A percentile compares a stretch with the other conserved stretches of the same genome.
Evolutionary conservation across 1,140 invertebrate genomes (phyloP).

Genomic region (Uloborus diversus): DNA sequence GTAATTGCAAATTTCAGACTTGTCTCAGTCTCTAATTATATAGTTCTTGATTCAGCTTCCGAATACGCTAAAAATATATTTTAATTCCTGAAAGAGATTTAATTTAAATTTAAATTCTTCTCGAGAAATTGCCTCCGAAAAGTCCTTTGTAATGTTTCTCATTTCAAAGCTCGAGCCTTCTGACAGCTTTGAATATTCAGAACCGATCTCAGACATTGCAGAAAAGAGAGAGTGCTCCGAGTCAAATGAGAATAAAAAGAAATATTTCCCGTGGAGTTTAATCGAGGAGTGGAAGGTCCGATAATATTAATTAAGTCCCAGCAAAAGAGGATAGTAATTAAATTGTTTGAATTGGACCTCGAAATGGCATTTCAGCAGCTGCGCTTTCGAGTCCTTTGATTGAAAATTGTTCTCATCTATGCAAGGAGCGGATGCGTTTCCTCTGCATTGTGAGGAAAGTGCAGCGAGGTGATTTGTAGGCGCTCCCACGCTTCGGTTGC

Average conservation of each 20-base stretch:
- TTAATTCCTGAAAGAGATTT: background rate
- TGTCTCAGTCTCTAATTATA: too few species aligned
- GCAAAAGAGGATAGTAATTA: conserved; percentile 38
- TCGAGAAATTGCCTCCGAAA: conserved; percentile 4
- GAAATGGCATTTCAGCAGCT: conserved; percentile 8
- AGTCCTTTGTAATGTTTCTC: background rate
- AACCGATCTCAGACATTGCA: background rate
- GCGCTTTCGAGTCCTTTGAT: background rate
- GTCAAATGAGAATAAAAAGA: conserved; percentile 1
- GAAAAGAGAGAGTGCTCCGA: background rate
- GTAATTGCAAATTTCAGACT: too few species aligned
- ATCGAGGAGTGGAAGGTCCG: conserved; percentile 23
- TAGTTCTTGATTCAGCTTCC: too few species aligned
- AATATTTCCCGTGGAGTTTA: conserved; percentile 19
- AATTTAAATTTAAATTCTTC: conserved; percentile 12
- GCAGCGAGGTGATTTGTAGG: too few species aligned
- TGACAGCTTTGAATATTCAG: too few species aligned
- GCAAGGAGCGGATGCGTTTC: background rate
- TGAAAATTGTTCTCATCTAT: conserved; percentile 16
- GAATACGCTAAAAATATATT: too few species aligned
- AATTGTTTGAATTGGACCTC: conserved; percentile 30
- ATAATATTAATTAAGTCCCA: conserved; percentile 46
- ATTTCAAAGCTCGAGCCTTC: conserved; percentile 24
- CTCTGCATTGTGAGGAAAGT: background rate
- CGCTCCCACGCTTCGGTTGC: too few species aligned